Evolutionary conservation across 2,113 vertebrate genomes (phyloP).

Genomic region (Otocyon megalotis): DNA sequence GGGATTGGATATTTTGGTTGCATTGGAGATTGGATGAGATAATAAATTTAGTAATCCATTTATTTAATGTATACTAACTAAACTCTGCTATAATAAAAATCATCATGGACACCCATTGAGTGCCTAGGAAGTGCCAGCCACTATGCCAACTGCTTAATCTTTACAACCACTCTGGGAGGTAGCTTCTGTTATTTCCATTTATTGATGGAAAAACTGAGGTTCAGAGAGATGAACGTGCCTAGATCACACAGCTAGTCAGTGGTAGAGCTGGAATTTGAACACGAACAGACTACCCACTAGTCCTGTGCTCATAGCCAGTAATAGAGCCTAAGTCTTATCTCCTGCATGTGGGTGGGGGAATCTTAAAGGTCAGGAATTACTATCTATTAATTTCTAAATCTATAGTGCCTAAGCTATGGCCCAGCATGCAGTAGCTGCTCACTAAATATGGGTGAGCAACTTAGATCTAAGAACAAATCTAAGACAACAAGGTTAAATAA

Average conservation of each 20-base stretch:
- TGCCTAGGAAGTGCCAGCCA: neutral
- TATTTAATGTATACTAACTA: constrained; percentile 20
- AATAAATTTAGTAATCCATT: neutral
- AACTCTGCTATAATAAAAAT: neutral
- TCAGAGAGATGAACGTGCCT: neutral
- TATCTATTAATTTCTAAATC: neutral
- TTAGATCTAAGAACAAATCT: neutral
- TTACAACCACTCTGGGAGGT: neutral
- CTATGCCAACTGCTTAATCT: neutral
- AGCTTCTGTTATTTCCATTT: constrained; percentile 7
- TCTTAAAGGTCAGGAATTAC: neutral
- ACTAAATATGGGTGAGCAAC: neutral
- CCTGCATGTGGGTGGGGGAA: neutral
- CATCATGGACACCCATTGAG: neutral
- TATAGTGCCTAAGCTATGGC: neutral
- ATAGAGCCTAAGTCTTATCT: neutral
- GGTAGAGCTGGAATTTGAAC: neutral
- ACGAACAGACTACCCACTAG: neutral
- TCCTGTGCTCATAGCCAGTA: neutral
- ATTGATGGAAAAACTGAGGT: constrained; percentile 3
- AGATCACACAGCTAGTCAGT: neutral
- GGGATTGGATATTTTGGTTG: neutral
- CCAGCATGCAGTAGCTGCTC: neutral
- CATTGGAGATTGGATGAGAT: neutral
- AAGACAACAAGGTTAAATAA: neutral